Evolutionary conservation across 2,113 vertebrate genomes (phyloP).

Genomic region (Phylloscopus trochilus): DNA sequence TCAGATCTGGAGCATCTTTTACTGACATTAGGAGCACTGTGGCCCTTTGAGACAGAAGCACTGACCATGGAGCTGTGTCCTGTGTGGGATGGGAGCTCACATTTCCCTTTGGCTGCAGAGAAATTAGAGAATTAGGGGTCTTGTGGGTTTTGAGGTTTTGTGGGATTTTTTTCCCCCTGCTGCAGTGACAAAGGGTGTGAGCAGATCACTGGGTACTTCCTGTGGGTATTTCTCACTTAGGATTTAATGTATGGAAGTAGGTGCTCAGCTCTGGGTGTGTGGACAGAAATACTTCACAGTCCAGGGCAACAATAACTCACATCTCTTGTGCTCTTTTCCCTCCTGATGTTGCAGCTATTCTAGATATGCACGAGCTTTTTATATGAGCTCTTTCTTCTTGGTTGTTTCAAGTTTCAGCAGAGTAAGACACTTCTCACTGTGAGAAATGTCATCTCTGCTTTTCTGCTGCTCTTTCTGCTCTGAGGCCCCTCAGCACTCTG

Average conservation of each 20-base stretch:
- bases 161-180: not conserved
- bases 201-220: not conserved
- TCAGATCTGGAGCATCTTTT: not conserved
- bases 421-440: not conserved
- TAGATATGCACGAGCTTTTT: not conserved
- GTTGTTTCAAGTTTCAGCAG: not conserved
- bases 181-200: not conserved
- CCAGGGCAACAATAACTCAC: not conserved
- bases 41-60: not conserved
- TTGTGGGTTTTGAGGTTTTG: accelerated
- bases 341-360: not conserved
- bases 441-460: not conserved
- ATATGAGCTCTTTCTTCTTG: not conserved
- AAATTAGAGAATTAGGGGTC: not conserved
- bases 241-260: not conserved
- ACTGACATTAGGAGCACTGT: not conserved
- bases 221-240: not conserved
- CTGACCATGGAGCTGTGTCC: accelerated
- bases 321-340: not conserved
- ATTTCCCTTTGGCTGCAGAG: not conserved
- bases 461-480: not conserved
- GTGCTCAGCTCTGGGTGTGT: not conserved
- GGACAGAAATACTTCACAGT: not conserved
- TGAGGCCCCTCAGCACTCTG: not conserved
- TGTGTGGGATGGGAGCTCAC: accelerated